A percentile compares a stretch with the other conserved stretches of the same genome.
Conservation (phyloP, 2,113 vertebrate species). For the Emydura subglobosa region DNA sequence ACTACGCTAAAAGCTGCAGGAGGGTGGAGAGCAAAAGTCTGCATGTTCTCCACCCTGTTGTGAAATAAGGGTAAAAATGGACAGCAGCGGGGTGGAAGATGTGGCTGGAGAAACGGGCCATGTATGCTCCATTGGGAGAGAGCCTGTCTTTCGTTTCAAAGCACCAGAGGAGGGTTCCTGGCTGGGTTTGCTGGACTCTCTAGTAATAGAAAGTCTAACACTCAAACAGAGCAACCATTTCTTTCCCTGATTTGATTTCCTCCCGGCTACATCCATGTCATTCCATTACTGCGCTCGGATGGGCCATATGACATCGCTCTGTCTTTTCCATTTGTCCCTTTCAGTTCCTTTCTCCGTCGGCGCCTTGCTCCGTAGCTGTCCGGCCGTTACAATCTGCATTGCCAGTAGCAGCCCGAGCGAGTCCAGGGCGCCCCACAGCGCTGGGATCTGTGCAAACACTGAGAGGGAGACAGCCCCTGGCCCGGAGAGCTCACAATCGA, state of each 20-base stretch:
- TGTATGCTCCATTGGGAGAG: not conserved
- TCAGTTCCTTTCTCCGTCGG: not conserved
- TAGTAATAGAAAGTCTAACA: no score
- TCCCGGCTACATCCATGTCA: no score
- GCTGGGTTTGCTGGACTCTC: not conserved
- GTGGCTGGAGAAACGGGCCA: not conserved
- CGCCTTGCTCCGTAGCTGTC: not conserved
- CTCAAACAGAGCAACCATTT: no score
- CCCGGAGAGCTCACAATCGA: not conserved
- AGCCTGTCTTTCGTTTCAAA: not conserved
- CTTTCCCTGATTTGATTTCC: no score
- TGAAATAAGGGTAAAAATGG: not conserved
- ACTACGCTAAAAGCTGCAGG: not conserved
- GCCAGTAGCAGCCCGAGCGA: not conserved
- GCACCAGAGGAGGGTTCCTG: no score
- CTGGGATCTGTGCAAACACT: not conserved
- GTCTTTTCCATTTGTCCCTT: not conserved
- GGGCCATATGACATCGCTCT: not conserved
- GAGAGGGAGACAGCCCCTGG: not conserved
- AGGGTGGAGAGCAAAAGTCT: not conserved
- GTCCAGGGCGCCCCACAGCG: not conserved
- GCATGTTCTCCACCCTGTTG: not conserved
- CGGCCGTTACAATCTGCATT: not conserved
- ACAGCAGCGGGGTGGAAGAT: not conserved
- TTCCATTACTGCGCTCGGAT: not conserved